Evolutionary conservation across 2,888 invertebrate species (phyloP).

Genomic region (Platynereis dumerilii): DNA sequence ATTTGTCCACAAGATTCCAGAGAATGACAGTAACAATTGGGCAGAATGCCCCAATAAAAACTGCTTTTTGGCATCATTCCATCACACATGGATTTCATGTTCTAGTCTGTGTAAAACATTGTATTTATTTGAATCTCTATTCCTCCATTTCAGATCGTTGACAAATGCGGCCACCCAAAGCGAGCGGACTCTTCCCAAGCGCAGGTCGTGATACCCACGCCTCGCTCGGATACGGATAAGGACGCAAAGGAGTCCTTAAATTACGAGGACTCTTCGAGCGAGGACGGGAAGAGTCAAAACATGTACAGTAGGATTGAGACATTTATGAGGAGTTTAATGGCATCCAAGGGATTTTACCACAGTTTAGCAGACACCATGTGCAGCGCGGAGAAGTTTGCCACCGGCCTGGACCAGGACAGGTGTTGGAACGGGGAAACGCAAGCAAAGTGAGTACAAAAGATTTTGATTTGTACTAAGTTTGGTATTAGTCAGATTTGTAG

Average conservation of each 20-base stretch:
- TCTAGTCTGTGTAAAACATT: too few relatives aligned
- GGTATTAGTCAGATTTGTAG: too few relatives aligned
- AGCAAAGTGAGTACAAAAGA: constrained; percentile 37
- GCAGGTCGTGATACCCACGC: neutral
- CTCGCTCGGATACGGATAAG: constrained; percentile 13
- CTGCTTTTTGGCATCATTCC: too few relatives aligned
- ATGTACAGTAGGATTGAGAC: constrained; percentile 12
- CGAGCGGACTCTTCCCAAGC: too few relatives aligned
- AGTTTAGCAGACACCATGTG: constrained; percentile 45
- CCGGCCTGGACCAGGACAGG: constrained; percentile 57
- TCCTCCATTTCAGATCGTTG: constrained; percentile 6
- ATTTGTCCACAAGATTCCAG: too few relatives aligned
- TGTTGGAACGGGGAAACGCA: constrained; percentile 47
- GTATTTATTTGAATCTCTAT: too few relatives aligned
- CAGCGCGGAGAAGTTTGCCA: constrained; percentile 37
- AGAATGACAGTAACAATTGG: too few relatives aligned
- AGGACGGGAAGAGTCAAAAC: neutral
- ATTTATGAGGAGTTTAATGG: constrained; percentile 26
- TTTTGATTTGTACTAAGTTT: neutral
- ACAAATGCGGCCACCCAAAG: constrained; percentile 17
- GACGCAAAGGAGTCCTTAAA: neutral
- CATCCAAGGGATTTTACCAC: constrained; percentile 43
- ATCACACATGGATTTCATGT: too few relatives aligned
- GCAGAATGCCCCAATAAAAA: too few relatives aligned
- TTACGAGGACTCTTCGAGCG: too few relatives aligned